Evolutionary conservation across 1,140 invertebrate species (phyloP).

Genomic region (Anadara kagoshimensis): DNA sequence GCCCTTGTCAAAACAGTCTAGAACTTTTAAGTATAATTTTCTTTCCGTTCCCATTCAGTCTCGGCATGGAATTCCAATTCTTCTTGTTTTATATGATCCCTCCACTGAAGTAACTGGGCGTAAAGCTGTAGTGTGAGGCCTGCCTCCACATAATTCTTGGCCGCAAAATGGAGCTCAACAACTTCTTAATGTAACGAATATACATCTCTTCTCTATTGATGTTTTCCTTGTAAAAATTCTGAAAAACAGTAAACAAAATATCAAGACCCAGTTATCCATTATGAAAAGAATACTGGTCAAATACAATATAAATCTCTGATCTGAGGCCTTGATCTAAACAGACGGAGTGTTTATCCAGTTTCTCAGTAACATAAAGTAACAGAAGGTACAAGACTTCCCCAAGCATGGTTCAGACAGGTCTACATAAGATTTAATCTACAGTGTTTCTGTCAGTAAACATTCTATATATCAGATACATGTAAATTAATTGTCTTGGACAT

Average conservation of each 20-base stretch:
- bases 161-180: conserved; percentile 65
- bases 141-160: conserved; percentile 68
- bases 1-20: conserved; percentile 68
- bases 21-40: conserved; percentile 64
- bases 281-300: too few relatives aligned
- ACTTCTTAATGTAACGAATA: conserved; percentile 70
- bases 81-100: conserved; percentile 45
- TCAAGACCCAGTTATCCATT: background rate
- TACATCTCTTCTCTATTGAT: conserved; percentile 67
- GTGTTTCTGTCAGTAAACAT: too few relatives aligned
- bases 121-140: conserved; percentile 74
- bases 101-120: conserved; percentile 70
- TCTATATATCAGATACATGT: too few relatives aligned
- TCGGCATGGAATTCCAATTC: conserved; percentile 79
- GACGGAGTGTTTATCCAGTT: too few relatives aligned
- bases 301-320: too few relatives aligned
- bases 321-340: too few relatives aligned
- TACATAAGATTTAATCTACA: too few relatives aligned
- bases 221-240: conserved; percentile 80
- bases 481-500: too few relatives aligned
- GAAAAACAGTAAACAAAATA: conserved; percentile 63
- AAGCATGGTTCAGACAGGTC: too few relatives aligned
- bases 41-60: conserved; percentile 72
- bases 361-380: too few relatives aligned
- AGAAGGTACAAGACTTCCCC: too few relatives aligned